Conservation (phyloP, 2,113 vertebrate genomes). For the Piaya cayana region DNA sequence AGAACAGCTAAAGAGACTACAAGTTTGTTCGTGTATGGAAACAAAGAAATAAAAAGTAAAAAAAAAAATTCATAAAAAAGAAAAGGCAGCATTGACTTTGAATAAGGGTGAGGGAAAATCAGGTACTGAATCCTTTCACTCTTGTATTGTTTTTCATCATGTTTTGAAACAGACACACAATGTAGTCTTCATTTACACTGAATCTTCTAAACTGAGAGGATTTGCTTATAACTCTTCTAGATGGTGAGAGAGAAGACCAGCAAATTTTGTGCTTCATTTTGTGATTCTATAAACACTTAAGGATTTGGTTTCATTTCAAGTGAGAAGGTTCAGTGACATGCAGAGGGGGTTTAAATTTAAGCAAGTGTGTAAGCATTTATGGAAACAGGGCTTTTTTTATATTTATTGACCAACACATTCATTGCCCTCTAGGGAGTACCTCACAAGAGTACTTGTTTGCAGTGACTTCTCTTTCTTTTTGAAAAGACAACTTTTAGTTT, state of each 20-base stretch:
- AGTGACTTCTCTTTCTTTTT: neutral
- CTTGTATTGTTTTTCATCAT: neutral
- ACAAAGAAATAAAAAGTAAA: neutral
- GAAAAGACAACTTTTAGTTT: neutral
- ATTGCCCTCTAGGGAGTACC: neutral
- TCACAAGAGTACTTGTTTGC: neutral
- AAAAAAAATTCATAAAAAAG: too few species aligned
- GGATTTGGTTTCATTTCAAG: neutral
- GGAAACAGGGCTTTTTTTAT: neutral
- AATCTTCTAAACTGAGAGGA: neutral
- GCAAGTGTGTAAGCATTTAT: neutral
- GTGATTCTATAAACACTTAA: neutral
- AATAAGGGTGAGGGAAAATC: neutral
- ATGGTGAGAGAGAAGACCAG: neutral
- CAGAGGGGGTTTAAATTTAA: constrained; percentile 22
- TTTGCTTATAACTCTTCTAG: constrained; percentile 21
- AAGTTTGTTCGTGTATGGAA: neutral
- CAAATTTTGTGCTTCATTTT: neutral
- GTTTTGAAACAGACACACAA: neutral
- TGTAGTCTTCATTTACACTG: neutral
- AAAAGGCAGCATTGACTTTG: neutral
- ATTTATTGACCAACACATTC: constrained; percentile 1
- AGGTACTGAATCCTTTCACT: neutral
- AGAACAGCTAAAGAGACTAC: neutral
- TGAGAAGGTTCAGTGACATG: neutral